Evolutionary conservation across 1,140 invertebrate species (phyloP).

Genomic region (Planococcus citri): DNA sequence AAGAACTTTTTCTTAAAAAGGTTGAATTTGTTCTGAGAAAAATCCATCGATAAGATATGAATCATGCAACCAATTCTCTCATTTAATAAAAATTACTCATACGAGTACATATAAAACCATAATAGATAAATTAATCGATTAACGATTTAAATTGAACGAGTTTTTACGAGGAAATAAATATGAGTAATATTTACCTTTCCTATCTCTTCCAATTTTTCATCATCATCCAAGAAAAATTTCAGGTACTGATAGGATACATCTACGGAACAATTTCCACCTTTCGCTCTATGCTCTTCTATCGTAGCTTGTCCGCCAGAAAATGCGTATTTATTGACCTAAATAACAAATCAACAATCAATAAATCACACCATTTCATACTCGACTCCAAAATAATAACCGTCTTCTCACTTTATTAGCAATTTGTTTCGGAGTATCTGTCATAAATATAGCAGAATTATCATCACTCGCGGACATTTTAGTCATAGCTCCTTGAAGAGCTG

Average conservation of each 20-base stretch:
- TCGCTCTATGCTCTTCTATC: constrained; percentile 78
- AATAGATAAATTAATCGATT: constrained; percentile 25
- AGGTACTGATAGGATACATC: constrained; percentile 96
- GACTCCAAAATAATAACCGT: neutral
- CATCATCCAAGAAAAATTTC: constrained; percentile 91
- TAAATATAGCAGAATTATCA: constrained; percentile 82
- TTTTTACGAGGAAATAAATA: constrained; percentile 13
- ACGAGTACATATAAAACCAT: no score
- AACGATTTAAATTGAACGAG: constrained; percentile 3
- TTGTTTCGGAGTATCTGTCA: constrained; percentile 90
- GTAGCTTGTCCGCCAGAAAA: constrained; percentile 93
- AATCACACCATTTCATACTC: no score
- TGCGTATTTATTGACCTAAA: constrained; percentile 90
- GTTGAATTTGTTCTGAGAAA: no score
- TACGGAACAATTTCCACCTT: constrained; percentile 89
- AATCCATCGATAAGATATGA: no score
- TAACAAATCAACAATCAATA: neutral
- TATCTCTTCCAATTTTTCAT: constrained; percentile 73
- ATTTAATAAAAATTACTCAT: no score
- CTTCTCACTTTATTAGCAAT: constrained; percentile 84
- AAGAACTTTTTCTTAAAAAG: no score
- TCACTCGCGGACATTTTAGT: constrained; percentile 98
- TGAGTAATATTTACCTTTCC: constrained; percentile 41
- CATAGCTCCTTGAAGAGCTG: constrained; percentile 87
- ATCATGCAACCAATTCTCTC: no score